phyloP scores from a whole-genome alignment of 53 echinoderm and acorn worm species.

The Paracentrotus lividus region DNA sequence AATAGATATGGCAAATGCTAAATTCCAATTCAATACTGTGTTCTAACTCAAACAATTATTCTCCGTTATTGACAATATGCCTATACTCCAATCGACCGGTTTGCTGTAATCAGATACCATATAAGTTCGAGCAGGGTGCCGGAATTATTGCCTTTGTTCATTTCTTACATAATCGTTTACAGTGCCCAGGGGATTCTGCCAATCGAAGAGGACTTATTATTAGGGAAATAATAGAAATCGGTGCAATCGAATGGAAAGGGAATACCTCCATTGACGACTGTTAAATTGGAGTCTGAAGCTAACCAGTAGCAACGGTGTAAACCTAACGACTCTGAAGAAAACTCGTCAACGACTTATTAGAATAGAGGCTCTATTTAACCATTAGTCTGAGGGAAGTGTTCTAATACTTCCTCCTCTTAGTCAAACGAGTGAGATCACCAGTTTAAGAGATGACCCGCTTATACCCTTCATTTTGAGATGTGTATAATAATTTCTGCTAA shows the following conservation, averaged over 20 bases:
- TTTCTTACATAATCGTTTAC: constrained; percentile 35
- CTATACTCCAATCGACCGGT: constrained; percentile 5
- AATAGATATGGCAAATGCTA: too few relatives aligned
- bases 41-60: too few relatives aligned
- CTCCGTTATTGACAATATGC: too few relatives aligned
- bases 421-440: not conserved
- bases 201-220: constrained; percentile 23
- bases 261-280: not conserved
- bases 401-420: not conserved
- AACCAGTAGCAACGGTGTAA: constrained; percentile 52
- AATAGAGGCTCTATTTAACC: not conserved
- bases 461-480: not conserved
- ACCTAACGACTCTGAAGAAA: constrained; percentile 18
- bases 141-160: not conserved
- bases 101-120: constrained; percentile 28
- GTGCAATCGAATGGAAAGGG: constrained; percentile 20
- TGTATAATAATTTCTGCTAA: not conserved
- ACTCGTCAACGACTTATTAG: constrained; percentile 15
- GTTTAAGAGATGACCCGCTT: not conserved
- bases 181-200: not conserved
- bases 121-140: not conserved
- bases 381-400: not conserved
- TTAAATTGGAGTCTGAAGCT: not conserved
- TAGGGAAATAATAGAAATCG: not conserved
- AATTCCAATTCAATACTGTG: too few relatives aligned